A percentile compares a stretch with the other conserved stretches of the same genome.
Evolutionary conservation across 2,888 invertebrate species (phyloP).

Genomic region (Hymenopus coronatus): DNA sequence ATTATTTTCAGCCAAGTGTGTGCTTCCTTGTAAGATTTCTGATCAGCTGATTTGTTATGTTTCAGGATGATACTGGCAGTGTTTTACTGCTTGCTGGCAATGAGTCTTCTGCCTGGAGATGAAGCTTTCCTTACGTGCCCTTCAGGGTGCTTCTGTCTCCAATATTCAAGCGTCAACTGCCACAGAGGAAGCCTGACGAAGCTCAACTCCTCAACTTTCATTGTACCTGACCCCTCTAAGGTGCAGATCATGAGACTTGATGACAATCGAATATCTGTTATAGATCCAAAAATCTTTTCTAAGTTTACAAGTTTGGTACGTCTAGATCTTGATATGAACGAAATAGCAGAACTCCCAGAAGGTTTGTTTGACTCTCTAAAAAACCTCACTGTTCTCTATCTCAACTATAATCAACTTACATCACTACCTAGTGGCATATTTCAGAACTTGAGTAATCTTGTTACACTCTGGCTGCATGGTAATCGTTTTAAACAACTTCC

Average conservation of each 20-base stretch:
- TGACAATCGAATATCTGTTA: background rate
- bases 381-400: background rate
- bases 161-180: background rate
- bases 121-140: background rate
- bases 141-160: background rate
- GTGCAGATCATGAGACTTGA: background rate
- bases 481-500: background rate
- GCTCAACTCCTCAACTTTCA: background rate
- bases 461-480: background rate
- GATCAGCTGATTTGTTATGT: background rate
- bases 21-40: too few species aligned
- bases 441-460: background rate
- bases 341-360: background rate
- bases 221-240: background rate
- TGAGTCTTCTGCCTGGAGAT: background rate
- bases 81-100: background rate
- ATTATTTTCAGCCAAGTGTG: too few species aligned
- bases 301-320: background rate
- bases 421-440: background rate
- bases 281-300: background rate
- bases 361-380: background rate
- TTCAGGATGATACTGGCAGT: background rate
- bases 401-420: background rate
- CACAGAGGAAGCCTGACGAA: background rate
- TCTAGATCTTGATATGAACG: constrained; percentile 3